Conservation (phyloP, 2,113 vertebrate genomes). For the Lampris megalopsis region DNA sequence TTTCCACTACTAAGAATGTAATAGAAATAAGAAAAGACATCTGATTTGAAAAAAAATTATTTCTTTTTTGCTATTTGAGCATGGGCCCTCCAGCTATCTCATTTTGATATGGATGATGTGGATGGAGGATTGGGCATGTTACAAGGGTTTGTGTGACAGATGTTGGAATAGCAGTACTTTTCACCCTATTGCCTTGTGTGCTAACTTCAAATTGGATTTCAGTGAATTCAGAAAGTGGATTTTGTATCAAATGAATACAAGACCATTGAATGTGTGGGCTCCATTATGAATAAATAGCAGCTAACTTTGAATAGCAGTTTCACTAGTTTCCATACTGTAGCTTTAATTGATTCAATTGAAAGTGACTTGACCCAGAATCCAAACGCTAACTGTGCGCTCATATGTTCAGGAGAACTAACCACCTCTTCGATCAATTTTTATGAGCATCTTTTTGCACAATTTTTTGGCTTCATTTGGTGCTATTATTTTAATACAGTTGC, state of each 20-base stretch:
- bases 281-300: no score
- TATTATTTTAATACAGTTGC: slow-evolving; percentile 33
- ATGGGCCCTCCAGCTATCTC: no score
- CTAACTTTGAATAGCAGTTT: not conserved
- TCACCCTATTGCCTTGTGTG: no score
- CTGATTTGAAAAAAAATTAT: no score
- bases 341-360: slow-evolving; percentile 53
- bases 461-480: slow-evolving; percentile 16
- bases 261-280: no score
- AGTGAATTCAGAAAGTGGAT: not conserved
- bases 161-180: no score
- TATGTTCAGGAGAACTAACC: not conserved
- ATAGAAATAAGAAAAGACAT: no score
- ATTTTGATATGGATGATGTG: no score
- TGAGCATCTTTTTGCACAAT: slow-evolving; percentile 29
- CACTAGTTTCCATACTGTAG: slow-evolving; percentile 36
- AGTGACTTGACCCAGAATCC: slow-evolving; percentile 49
- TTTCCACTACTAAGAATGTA: no score
- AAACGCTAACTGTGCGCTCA: slow-evolving; percentile 22
- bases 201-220: not conserved
- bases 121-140: no score
- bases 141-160: no score
- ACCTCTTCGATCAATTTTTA: slow-evolving; percentile 1
- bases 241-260: not conserved
- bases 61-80: no score